Evolutionary conservation across 2,888 invertebrate genomes (phyloP).

Genomic region (Acanthoscelides obtectus): DNA sequence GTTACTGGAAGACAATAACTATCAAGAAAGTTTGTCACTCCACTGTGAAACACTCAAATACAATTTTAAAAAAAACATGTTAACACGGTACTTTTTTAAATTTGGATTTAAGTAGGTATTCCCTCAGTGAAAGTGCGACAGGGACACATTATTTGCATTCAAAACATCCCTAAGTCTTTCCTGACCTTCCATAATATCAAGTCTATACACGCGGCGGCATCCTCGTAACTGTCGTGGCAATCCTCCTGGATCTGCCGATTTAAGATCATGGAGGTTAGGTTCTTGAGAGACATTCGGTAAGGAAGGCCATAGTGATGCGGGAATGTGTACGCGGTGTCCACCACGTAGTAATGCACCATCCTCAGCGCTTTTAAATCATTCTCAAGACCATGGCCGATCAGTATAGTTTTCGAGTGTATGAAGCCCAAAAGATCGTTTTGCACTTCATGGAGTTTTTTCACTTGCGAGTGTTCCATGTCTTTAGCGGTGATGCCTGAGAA

Average conservation of each 20-base stretch:
- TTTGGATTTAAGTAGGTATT: no score
- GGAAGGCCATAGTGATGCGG: constrained; percentile 84
- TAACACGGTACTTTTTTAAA: no score
- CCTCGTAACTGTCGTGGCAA: constrained; percentile 92
- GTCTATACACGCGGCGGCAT: constrained; percentile 86
- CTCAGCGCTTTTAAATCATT: constrained; percentile 87
- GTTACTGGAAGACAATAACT: neutral
- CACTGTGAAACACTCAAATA: no score
- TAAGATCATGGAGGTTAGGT: constrained; percentile 67
- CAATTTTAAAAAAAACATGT: no score
- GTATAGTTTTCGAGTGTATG: constrained; percentile 75
- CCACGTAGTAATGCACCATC: constrained; percentile 74
- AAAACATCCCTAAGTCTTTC: constrained; percentile 46
- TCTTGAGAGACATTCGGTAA: constrained; percentile 75
- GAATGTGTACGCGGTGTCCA: constrained; percentile 87
- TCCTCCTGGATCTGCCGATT: constrained; percentile 76
- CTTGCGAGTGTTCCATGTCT: constrained; percentile 50
- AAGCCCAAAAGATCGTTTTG: constrained; percentile 81
- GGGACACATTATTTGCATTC: constrained; percentile 1
- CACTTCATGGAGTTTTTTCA: constrained; percentile 70
- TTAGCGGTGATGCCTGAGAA: constrained; percentile 86
- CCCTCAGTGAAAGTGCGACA: no score
- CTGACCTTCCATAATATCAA: constrained; percentile 76
- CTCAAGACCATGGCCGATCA: constrained; percentile 94
- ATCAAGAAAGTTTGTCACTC: no score